A percentile compares a stretch with the other conserved stretches of the same genome.
These are phyloP conservation scores for Triops longicaudatus DNA, from an alignment of 1,140 invertebrate species.

Conservation along the genomic window DNA sequence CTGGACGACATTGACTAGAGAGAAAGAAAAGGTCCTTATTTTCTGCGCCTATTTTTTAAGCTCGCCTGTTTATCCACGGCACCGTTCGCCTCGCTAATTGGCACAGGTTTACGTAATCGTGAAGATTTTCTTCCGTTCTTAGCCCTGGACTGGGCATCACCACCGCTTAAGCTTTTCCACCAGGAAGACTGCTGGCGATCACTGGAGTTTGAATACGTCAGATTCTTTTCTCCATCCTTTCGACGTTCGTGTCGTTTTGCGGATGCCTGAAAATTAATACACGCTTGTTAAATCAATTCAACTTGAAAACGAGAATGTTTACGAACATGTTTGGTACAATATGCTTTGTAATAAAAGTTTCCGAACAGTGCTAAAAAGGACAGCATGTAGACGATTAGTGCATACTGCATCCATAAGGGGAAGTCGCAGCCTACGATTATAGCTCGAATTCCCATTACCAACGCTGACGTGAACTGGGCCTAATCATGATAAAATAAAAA, in stretches of 20 bases:
- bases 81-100: background rate
- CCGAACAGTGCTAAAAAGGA: conserved; percentile 84
- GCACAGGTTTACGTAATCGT: background rate
- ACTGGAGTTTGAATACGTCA: background rate
- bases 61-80: background rate
- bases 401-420: conserved; percentile 89
- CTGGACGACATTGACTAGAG: background rate
- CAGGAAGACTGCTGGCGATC: background rate
- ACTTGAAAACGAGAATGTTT: background rate
- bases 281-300: background rate
- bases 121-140: background rate
- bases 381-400: conserved; percentile 80
- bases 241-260: background rate
- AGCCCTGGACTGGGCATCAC: background rate
- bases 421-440: conserved; percentile 76
- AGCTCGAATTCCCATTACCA: conserved; percentile 72
- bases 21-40: background rate
- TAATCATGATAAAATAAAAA: conserved; percentile 37
- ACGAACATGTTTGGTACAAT: conserved; percentile 36
- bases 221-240: background rate
- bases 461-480: conserved; percentile 79
- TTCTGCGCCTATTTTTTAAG: background rate
- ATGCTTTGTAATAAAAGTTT: conserved; percentile 80
- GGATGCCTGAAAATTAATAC: background rate
- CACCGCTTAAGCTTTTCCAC: background rate